Evolutionary conservation across 1,140 invertebrate genomes (phyloP).

Genomic region (Subanguina moxae): DNA sequence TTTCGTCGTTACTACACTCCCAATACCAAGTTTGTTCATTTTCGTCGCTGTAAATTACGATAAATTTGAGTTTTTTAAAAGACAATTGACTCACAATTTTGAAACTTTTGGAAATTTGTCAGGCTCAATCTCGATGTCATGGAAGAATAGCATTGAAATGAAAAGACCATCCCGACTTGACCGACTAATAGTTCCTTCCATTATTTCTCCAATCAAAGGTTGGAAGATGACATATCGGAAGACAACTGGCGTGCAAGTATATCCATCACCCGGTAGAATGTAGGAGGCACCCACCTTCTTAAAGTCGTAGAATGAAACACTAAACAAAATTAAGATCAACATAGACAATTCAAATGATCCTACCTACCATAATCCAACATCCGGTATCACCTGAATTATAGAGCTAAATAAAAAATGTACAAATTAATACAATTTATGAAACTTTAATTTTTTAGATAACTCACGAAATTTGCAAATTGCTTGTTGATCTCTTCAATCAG

Average conservation of each 20-base stretch:
- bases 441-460: slow-evolving; percentile 16
- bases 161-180: slow-evolving; percentile 16
- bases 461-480: slow-evolving; percentile 29
- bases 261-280: slow-evolving; percentile 18
- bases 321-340: too few relatives aligned
- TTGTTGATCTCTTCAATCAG: slow-evolving; percentile 24
- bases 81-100: slow-evolving; percentile 25
- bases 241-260: slow-evolving; percentile 24
- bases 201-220: slow-evolving; percentile 21
- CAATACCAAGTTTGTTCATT: slow-evolving; percentile 32
- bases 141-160: slow-evolving; percentile 30
- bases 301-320: slow-evolving; percentile 27
- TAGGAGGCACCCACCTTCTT: slow-evolving; percentile 27
- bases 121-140: slow-evolving; percentile 26
- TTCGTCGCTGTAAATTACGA: slow-evolving; percentile 23
- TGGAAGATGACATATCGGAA: slow-evolving; percentile 31
- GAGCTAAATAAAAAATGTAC: too few relatives aligned
- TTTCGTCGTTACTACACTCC: slow-evolving; percentile 8
- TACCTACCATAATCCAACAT: slow-evolving; percentile 23
- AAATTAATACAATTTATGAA: too few relatives aligned
- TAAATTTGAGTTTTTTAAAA: background rate
- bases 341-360: too few relatives aligned
- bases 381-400: slow-evolving; percentile 26
- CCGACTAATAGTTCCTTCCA: slow-evolving; percentile 16
- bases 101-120: slow-evolving; percentile 35